Base-by-base conservation (phyloP, 2,797 vertebrate species). In the Streptopelia turtur region DNA sequence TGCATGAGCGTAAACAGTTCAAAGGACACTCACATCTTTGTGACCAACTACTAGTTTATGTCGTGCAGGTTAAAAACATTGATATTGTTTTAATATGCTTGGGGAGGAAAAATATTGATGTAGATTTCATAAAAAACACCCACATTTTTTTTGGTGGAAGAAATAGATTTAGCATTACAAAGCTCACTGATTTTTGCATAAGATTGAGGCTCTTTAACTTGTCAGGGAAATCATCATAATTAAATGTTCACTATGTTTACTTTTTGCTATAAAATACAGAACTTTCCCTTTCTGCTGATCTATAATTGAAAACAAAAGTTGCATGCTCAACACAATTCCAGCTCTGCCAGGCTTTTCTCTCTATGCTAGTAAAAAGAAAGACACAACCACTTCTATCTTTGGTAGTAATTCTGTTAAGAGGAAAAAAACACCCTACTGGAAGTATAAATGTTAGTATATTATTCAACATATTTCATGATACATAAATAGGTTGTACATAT, bases 21-120 rank as follows among this genome's bases (percentile, higher is more conserved):
- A 95, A 96, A 93, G 86, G 83, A 97, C 61, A 63, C 70, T 90
- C 78, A 61, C 33, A 79, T 94, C 92, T 93, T 97, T 84, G 59
- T 87, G 93, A 95, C 81, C 91, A 93, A 30, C 93, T 93, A 64
- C 41, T 53, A 60, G 93, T 96, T 95, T 90, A 65, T 95, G 75
- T 89, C 45, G 52, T 24, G 28, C 75, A 61, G 21, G 63, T 88
- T 96, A 71, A 96, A 96, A 94, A 96, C 94, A 78, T 50, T 78
- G 52, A 89, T 93, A 14, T 30, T 78, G 47, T 94, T 97, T 84
- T 75, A 64, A 77, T 86, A 24, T 71, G 24, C 35, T 90, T 63
- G 23, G 21, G 6, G 52, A 89, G 31, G 37, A 85, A 85, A 87
- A 90, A 68, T 71, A 78, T 20, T 87, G 13, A 35, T 79, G 68